These are phyloP conservation scores for Cephalopholis sonnerati DNA, from an alignment of 2,113 vertebrate genomes.

Conservation along the genomic window DNA sequence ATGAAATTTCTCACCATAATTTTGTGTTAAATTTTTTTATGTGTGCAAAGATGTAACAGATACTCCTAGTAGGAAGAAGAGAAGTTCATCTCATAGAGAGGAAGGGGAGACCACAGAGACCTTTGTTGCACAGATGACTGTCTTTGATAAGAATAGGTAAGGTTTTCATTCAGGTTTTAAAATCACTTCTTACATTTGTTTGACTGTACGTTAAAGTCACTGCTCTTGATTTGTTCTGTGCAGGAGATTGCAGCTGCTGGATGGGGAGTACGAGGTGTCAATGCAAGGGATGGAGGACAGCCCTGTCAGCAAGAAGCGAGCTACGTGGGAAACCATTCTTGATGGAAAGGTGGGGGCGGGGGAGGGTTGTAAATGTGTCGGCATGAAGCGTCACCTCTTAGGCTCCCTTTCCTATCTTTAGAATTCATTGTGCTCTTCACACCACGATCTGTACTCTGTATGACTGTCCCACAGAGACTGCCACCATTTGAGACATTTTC, in stretches of 20 bases:
- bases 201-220: neutral
- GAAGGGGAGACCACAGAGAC: slow-evolving; percentile 91
- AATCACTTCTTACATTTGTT: rapidly evolving
- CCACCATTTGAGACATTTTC: slow-evolving; percentile 99
- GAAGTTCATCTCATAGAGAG: slow-evolving; percentile 91
- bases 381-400: neutral
- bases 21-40: neutral
- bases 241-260: slow-evolving; percentile 96
- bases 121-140: slow-evolving; percentile 98
- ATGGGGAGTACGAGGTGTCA: slow-evolving; percentile 98
- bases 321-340: slow-evolving; percentile 98
- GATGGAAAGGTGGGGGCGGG: slow-evolving; percentile 92
- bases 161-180: neutral
- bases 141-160: slow-evolving; percentile 99
- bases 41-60: slow-evolving; percentile 90
- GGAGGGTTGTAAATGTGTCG: slow-evolving; percentile 45
- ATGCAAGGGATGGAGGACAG: slow-evolving; percentile 99
- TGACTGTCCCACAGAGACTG: slow-evolving; percentile 86
- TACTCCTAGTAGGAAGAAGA: slow-evolving; percentile 92
- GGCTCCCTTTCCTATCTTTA: neutral
- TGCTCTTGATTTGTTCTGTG: neutral
- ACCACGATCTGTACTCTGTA: neutral
- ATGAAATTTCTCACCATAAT: neutral
- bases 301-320: slow-evolving; percentile 97
- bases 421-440: neutral